Percentiles rank a stretch among this genome's conserved stretches.
phyloP scores from a whole-genome alignment of 2,888 invertebrate species.

The Chaitophorus viminalis region DNA sequence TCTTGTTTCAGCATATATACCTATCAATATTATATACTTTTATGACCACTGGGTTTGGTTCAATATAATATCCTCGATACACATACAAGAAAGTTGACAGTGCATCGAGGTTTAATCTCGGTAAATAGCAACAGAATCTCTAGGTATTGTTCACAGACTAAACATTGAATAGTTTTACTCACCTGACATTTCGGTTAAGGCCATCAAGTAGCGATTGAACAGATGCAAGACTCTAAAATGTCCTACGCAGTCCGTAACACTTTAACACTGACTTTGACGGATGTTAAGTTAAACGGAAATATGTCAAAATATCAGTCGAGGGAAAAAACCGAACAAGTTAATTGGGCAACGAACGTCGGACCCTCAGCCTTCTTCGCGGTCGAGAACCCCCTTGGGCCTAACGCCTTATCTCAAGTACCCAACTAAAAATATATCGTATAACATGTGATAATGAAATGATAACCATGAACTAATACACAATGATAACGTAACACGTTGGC shows the following conservation, averaged over 20 bases:
- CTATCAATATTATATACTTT: not conserved
- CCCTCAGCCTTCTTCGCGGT: not conserved
- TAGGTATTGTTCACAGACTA: too few relatives aligned
- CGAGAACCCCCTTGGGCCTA: not conserved
- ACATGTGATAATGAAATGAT: not conserved
- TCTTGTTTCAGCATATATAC: too few relatives aligned
- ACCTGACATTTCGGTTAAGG: conserved; percentile 8
- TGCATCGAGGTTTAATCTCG: too few relatives aligned
- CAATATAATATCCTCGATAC: not conserved
- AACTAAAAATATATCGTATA: not conserved
- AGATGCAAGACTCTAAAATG: not conserved
- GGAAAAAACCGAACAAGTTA: not conserved
- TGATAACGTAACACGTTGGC: not conserved
- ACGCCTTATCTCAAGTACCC: not conserved
- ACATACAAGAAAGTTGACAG: not conserved
- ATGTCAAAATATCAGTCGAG: not conserved
- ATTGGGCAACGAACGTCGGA: not conserved
- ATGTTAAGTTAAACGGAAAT: not conserved
- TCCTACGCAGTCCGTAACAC: not conserved
- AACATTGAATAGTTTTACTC: not conserved
- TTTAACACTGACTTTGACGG: not conserved
- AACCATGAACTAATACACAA: too few relatives aligned
- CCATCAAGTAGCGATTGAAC: not conserved
- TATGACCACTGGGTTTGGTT: not conserved
- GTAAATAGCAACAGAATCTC: too few relatives aligned